Evolutionary conservation across 2,797 vertebrate species (phyloP).

Genomic region (Argyrosomus regius): DNA sequence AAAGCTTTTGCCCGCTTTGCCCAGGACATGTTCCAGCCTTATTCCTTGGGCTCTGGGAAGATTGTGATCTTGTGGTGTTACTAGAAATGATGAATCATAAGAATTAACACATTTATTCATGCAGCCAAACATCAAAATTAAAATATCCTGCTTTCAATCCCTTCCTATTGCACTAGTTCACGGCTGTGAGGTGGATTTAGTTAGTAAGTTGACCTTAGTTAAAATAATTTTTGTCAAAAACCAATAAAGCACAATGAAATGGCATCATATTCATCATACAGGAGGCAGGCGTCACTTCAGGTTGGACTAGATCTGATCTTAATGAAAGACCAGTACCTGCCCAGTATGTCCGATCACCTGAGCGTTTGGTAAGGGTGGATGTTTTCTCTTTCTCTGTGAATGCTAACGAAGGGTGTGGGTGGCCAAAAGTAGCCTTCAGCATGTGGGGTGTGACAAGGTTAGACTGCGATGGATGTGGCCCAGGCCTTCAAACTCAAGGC

Average conservation of each 20-base stretch:
- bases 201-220: background rate
- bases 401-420: constrained; percentile 54
- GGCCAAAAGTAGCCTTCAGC: constrained; percentile 53
- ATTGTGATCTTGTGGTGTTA: background rate
- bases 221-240: background rate
- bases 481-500: constrained; percentile 47
- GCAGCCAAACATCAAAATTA: background rate
- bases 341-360: background rate
- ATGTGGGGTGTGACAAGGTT: constrained; percentile 61
- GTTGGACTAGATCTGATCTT: background rate
- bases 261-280: background rate
- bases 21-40: background rate
- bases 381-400: constrained; percentile 24
- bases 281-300: background rate
- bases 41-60: background rate
- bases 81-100: background rate
- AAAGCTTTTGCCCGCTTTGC: background rate
- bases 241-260: background rate
- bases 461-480: constrained; percentile 60
- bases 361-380: constrained; percentile 13
- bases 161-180: background rate
- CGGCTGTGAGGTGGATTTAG: background rate
- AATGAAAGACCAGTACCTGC: background rate
- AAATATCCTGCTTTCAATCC: background rate
- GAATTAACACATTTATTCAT: background rate